phyloP scores from a whole-genome alignment of 1,140 invertebrate species.

The Neodiprion virginianus region DNA sequence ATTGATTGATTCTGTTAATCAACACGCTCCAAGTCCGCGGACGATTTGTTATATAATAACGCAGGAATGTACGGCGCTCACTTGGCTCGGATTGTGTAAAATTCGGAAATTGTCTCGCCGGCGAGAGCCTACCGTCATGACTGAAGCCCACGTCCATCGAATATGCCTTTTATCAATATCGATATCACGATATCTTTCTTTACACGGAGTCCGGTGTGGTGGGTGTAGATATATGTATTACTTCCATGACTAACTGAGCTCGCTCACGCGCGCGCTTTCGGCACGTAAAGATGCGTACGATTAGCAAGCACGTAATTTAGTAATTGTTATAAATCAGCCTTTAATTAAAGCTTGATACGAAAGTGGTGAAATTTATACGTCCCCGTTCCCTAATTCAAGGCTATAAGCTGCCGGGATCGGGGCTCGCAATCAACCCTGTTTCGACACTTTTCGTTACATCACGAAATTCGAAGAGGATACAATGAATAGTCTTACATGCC shows the following conservation, averaged over 20 bases:
- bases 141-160: background rate
- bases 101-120: background rate
- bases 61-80: too few relatives aligned
- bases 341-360: background rate
- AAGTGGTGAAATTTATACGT: too few relatives aligned
- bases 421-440: too few relatives aligned
- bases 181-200: background rate
- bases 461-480: too few relatives aligned
- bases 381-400: too few relatives aligned
- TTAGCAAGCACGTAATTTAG: background rate
- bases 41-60: too few relatives aligned
- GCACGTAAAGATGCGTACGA: background rate
- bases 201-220: background rate
- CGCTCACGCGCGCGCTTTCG: background rate
- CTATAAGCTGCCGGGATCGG: too few relatives aligned
- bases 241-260: background rate
- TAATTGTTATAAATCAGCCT: background rate
- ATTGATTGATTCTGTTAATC: too few relatives aligned
- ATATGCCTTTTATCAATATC: slow-evolving; percentile 1
- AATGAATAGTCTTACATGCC: too few relatives aligned
- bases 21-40: too few relatives aligned
- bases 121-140: background rate
- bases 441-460: too few relatives aligned
- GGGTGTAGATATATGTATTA: background rate
- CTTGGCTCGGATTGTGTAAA: background rate